phyloP scores from a whole-genome alignment of 2,888 invertebrate species.

The Calameuta filiformis region DNA sequence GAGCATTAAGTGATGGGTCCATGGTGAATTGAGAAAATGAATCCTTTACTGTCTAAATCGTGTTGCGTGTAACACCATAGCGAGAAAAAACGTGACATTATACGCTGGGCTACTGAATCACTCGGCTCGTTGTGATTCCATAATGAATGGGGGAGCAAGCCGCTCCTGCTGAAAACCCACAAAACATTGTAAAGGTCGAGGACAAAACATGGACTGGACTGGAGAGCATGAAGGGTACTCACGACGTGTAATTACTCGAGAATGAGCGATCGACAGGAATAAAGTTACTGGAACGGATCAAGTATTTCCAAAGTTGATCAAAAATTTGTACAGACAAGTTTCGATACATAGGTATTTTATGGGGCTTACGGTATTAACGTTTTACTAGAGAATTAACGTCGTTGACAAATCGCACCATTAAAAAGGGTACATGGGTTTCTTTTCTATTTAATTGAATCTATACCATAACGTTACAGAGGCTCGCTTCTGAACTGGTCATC shows the following conservation, averaged over 20 bases:
- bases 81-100: conserved; percentile 30
- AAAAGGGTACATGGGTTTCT: background rate
- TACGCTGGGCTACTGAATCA: conserved; percentile 35
- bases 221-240: conserved; percentile 20
- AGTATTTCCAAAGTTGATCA: background rate
- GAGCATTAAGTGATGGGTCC: background rate
- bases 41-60: background rate
- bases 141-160: conserved; percentile 37
- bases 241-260: conserved; percentile 51
- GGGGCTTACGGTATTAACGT: background rate
- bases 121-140: conserved; percentile 36
- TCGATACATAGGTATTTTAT: background rate
- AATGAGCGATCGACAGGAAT: conserved; percentile 47
- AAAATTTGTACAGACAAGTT: background rate
- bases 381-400: background rate
- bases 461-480: conserved; percentile 60
- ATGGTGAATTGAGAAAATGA: conserved; percentile 2
- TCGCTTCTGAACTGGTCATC: conserved; percentile 71
- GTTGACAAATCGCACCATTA: background rate
- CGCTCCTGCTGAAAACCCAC: conserved; percentile 10
- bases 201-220: conserved; percentile 14
- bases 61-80: background rate
- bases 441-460: background rate
- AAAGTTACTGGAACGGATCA: conserved; percentile 10
- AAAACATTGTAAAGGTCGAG: conserved; percentile 15